A percentile compares a stretch with the other conserved stretches of the same genome.
phyloP scores from a whole-genome alignment of 35 echinoderm and acorn worm species.

The Lytechinus pictus region DNA sequence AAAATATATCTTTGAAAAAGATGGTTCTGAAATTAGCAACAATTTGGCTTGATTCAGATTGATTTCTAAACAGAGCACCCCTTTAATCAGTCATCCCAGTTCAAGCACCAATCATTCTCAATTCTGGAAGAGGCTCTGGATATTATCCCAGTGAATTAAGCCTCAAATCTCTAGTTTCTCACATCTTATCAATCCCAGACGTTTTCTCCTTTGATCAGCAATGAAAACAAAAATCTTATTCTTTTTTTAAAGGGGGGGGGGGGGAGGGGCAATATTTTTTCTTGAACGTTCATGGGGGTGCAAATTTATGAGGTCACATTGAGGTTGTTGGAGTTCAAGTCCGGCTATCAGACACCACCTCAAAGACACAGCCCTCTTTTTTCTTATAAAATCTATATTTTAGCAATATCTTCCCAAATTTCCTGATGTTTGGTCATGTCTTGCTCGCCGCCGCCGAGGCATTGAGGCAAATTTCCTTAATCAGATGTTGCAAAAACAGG shows the following conservation, averaged over 20 bases:
- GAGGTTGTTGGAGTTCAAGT: neutral
- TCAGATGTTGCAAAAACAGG: neutral
- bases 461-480: neutral
- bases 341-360: neutral
- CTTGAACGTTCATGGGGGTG: neutral
- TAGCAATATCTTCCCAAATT: neutral
- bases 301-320: slow-evolving; percentile 30
- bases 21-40: too few relatives aligned
- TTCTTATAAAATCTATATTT: neutral
- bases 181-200: neutral
- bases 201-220: neutral
- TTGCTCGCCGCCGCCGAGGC: neutral
- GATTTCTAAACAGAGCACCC: too few relatives aligned
- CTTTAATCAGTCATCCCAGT: too few relatives aligned
- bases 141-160: neutral
- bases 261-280: neutral
- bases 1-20: too few relatives aligned
- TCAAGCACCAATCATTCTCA: too few relatives aligned
- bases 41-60: too few relatives aligned
- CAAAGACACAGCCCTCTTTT: neutral
- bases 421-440: neutral
- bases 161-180: neutral
- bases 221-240: neutral
- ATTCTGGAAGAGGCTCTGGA: too few relatives aligned
- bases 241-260: neutral